A percentile compares a stretch with the other conserved stretches of the same genome.
Conservation (phyloP, 2,113 vertebrate species). For the Bubo blakistoni region DNA sequence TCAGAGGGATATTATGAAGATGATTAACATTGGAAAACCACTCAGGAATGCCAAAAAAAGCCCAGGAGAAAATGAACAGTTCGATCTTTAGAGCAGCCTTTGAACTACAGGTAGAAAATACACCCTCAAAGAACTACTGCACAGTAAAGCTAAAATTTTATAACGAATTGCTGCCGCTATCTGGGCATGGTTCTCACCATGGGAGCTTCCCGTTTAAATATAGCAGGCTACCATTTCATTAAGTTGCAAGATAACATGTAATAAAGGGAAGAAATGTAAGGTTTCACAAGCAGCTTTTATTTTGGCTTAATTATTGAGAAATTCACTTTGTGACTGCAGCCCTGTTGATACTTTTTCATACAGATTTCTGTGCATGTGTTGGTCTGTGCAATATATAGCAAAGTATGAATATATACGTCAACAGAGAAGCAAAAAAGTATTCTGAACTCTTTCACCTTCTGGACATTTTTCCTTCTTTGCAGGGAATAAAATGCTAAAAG, state of each 20-base stretch:
- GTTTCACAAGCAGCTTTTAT: not conserved
- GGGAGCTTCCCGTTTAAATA: not conserved
- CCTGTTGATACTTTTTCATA: not conserved
- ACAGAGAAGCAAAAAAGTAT: not conserved
- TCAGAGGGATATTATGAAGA: not conserved
- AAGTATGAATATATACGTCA: not conserved
- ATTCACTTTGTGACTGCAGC: not conserved
- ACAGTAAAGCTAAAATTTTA: not conserved
- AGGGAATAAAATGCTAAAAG: not conserved
- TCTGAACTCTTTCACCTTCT: not conserved
- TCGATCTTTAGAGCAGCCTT: not conserved
- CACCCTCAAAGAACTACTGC: not conserved
- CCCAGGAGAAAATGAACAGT: not conserved
- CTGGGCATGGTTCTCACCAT: not conserved
- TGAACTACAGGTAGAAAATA: not conserved
- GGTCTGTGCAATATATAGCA: too few species aligned
- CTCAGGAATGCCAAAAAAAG: not conserved
- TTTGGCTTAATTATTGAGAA: not conserved
- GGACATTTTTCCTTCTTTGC: not conserved
- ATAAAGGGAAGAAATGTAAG: constrained; percentile 1
- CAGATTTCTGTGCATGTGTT: too few species aligned
- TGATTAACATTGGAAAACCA: not conserved
- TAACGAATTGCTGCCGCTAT: not conserved
- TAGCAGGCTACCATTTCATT: not conserved
- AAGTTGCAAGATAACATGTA: not conserved